These are phyloP conservation scores for Myotis daubentonii DNA, from an alignment of 2,797 vertebrate species.

Conservation along the genomic window DNA sequence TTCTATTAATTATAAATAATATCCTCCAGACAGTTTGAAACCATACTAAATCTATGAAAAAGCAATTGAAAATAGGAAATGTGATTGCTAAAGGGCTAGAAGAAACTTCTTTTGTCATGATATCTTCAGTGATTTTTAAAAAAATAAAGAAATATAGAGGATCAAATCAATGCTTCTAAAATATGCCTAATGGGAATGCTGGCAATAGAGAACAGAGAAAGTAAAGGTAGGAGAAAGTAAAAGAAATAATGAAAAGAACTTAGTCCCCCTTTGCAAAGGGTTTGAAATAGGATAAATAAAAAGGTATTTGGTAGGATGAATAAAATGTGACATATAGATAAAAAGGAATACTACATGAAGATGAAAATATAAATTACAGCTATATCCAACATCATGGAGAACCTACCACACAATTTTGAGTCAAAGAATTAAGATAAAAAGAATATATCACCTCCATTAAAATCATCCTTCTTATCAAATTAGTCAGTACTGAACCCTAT, in stretches of 20 bases:
- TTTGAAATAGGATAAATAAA: background rate
- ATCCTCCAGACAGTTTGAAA: slow-evolving; percentile 50
- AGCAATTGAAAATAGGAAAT: slow-evolving; percentile 30
- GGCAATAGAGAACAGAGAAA: background rate
- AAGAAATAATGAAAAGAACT: background rate
- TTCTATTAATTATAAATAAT: slow-evolving; percentile 48
- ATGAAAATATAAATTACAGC: slow-evolving; percentile 10
- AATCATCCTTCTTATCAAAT: background rate
- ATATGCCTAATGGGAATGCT: background rate
- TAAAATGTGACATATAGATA: background rate
- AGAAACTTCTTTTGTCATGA: background rate
- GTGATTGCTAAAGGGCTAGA: background rate
- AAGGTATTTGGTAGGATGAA: background rate
- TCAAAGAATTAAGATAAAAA: slow-evolving; percentile 30
- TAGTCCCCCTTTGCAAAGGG: background rate
- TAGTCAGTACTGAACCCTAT: background rate
- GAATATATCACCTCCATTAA: background rate
- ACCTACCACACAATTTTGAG: slow-evolving; percentile 11
- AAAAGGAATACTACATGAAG: background rate
- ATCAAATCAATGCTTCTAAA: slow-evolving; percentile 43
- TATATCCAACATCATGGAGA: background rate
- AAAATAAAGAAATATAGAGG: slow-evolving; percentile 16
- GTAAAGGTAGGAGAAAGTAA: background rate
- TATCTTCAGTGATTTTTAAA: background rate
- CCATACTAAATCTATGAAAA: background rate